Conservation (phyloP, 2,113 vertebrate genomes). For the Lampris incognitus region DNA sequence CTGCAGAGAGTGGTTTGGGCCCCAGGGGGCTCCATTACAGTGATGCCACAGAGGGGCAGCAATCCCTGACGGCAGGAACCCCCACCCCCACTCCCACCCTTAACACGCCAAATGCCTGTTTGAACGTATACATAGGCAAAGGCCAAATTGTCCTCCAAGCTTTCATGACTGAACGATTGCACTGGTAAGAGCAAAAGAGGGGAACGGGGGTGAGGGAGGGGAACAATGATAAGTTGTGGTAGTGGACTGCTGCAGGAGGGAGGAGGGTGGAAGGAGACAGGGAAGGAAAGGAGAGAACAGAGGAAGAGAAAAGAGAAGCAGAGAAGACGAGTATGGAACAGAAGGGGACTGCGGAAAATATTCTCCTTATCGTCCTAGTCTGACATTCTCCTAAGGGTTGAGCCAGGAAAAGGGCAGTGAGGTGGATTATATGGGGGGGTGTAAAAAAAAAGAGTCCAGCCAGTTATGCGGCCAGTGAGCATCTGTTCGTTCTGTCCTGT, state of each 20-base stretch:
- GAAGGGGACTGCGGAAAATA: neutral
- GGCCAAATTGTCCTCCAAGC: neutral
- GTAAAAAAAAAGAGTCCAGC: neutral
- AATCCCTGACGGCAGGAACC: neutral
- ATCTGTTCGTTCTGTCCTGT: slow-evolving; percentile 7
- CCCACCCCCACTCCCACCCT: neutral
- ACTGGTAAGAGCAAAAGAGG: neutral
- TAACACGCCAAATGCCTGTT: neutral
- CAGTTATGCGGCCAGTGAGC: neutral
- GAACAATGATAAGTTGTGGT: too few relatives aligned
- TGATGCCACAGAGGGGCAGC: slow-evolving; percentile 33
- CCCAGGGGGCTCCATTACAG: slow-evolving; percentile 48
- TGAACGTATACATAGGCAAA: neutral
- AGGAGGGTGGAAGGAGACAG: too few relatives aligned
- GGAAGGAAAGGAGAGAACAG: neutral
- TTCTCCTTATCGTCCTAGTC: slow-evolving; percentile 5
- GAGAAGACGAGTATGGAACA: slow-evolving; percentile 3
- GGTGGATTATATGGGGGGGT: neutral
- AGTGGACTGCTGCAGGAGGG: neutral
- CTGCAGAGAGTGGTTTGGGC: slow-evolving; percentile 28
- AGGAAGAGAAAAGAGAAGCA: neutral
- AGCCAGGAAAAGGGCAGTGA: slow-evolving; percentile 4
- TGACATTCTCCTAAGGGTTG: neutral
- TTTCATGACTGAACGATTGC: neutral
- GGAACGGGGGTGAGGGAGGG: neutral